phyloP scores from a whole-genome alignment of 2,113 vertebrate genomes.

The Salvator merianae region DNA sequence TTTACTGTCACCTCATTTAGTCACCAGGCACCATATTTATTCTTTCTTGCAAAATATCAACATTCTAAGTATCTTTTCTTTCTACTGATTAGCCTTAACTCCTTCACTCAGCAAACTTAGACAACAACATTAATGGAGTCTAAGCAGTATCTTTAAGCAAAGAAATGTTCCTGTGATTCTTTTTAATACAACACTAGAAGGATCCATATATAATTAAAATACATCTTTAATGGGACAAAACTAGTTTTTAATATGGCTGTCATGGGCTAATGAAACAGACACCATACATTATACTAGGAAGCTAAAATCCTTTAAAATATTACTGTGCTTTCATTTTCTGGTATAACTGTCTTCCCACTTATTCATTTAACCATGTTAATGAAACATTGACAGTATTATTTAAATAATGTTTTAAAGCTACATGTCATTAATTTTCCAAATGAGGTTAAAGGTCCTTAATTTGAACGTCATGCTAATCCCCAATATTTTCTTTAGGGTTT shows the following conservation, averaged over 20 bases:
- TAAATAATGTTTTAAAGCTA: constrained; percentile 56
- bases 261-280: not conserved
- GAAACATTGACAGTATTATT: constrained; percentile 38
- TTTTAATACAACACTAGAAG: rapidly evolving
- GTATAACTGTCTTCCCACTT: constrained; percentile 1
- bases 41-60: constrained; percentile 1
- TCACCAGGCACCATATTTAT: not conserved
- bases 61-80: not conserved
- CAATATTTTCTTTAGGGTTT: not conserved
- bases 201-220: not conserved
- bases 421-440: constrained; percentile 58
- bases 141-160: not conserved
- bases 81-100: not conserved
- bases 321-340: not conserved
- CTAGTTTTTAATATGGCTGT: not conserved
- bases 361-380: constrained; percentile 36
- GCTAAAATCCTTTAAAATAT: not conserved
- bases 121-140: not conserved
- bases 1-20: constrained; percentile 9
- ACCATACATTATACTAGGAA: not conserved
- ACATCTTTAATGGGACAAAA: not conserved
- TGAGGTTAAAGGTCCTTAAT: constrained; percentile 26
- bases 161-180: not conserved
- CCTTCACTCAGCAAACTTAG: not conserved
- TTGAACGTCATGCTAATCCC: constrained; percentile 14